phyloP scores from a whole-genome alignment of 2,888 invertebrate genomes.

The Plagodis pulveraria region DNA sequence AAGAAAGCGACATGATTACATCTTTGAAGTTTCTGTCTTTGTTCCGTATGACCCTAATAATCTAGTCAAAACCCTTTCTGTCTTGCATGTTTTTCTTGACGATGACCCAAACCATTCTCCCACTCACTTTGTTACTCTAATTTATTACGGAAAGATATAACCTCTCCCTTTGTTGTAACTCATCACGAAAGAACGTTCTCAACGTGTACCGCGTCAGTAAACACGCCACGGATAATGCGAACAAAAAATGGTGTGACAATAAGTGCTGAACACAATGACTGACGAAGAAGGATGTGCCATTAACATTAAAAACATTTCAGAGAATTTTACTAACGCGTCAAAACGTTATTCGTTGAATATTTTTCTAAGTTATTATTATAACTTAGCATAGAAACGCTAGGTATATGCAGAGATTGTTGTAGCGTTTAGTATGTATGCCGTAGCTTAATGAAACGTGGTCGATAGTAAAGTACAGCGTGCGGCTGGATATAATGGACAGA shows the following conservation, averaged over 20 bases:
- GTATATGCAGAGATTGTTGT: too few relatives aligned
- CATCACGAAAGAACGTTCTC: conserved; percentile 35
- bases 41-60: conserved; percentile 28
- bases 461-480: conserved; percentile 14
- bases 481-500: conserved; percentile 7
- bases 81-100: conserved; percentile 31
- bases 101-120: conserved; percentile 28
- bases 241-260: conserved; percentile 42
- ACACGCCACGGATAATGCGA: conserved; percentile 36
- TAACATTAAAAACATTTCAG: conserved; percentile 39
- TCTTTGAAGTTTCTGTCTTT: conserved; percentile 10
- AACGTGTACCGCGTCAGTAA: conserved; percentile 37
- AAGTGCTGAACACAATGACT: conserved; percentile 37
- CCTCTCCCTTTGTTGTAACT: conserved; percentile 34
- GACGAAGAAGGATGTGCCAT: conserved; percentile 42
- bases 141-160: conserved; percentile 38
- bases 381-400: too few relatives aligned
- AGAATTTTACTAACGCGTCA: conserved; percentile 29
- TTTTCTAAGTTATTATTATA: neutral
- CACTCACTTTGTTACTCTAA: conserved; percentile 36
- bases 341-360: conserved; percentile 30
- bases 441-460: neutral
- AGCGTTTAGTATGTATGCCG: too few relatives aligned
- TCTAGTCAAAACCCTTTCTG: conserved; percentile 25
- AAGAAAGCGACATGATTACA: too few relatives aligned